Evolutionary conservation across 2,888 invertebrate genomes (phyloP).

Genomic region (Amphipyra tragopoginis): DNA sequence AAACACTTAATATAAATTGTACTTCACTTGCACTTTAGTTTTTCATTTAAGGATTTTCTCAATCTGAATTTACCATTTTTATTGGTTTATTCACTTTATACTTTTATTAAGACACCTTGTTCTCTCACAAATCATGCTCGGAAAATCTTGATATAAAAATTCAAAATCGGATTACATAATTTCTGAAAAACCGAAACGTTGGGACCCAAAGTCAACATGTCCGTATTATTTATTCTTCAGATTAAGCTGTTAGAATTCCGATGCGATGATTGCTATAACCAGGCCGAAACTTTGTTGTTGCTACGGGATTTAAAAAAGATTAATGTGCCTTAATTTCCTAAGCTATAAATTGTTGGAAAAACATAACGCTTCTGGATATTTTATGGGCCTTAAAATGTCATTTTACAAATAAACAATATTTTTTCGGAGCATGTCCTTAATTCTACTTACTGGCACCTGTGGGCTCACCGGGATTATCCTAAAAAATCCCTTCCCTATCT

Average conservation of each 20-base stretch:
- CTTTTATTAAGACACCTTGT: too few relatives aligned
- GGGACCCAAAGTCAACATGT: constrained; percentile 5
- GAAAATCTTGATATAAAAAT: too few relatives aligned
- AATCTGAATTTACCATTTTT: too few relatives aligned
- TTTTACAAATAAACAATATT: constrained; percentile 27
- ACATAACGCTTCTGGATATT: constrained; percentile 40
- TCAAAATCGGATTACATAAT: too few relatives aligned
- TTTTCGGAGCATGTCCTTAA: constrained; percentile 12
- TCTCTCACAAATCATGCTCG: too few relatives aligned
- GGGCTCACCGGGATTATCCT: neutral
- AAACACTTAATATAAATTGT: neutral
- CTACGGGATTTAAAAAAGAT: constrained; percentile 45
- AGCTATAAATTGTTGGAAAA: constrained; percentile 48
- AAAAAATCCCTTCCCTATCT: too few relatives aligned
- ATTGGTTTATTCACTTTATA: too few relatives aligned
- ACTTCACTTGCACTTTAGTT: too few relatives aligned
- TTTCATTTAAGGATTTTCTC: too few relatives aligned
- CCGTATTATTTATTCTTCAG: constrained; percentile 15
- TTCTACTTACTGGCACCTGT: neutral
- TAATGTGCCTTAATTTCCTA: constrained; percentile 50
- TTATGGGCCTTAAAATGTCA: constrained; percentile 35
- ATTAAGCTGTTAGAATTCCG: constrained; percentile 25
- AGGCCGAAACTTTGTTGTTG: constrained; percentile 36
- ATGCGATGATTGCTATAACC: constrained; percentile 16
- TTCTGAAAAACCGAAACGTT: too few relatives aligned